Conservation (phyloP, 2,797 vertebrate genomes). For the Myotis pilosus region DNA sequence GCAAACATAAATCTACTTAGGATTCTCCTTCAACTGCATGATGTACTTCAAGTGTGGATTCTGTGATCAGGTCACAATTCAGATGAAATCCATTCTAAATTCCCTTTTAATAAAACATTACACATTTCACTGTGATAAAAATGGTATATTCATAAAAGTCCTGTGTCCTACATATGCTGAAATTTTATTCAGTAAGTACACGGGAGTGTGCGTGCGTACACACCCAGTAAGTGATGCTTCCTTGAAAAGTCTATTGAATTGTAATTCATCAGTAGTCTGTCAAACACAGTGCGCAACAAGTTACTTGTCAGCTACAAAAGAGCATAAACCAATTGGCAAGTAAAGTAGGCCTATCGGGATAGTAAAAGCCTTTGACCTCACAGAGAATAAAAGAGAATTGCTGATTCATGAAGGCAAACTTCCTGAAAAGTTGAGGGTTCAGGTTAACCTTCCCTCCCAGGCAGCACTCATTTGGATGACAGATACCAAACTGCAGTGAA, state of each 20-base stretch:
- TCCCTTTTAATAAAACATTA: conserved; percentile 35
- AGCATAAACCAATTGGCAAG: neutral
- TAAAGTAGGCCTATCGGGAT: neutral
- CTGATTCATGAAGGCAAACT: conserved; percentile 65
- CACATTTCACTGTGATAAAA: conserved; percentile 31
- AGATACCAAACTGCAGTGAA: conserved; percentile 77
- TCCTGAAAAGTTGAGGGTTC: conserved; percentile 58
- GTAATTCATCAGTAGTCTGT: conserved; percentile 13
- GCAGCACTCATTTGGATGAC: conserved; percentile 75
- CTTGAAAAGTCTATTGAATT: neutral
- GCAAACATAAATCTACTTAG: neutral
- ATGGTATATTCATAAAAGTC: neutral
- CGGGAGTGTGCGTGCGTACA: neutral
- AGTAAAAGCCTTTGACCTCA: conserved; percentile 50
- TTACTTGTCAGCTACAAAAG: conserved; percentile 20
- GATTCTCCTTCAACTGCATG: neutral
- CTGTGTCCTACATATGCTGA: neutral
- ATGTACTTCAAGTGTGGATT: neutral
- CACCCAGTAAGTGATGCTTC: neutral
- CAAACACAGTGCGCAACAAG: neutral
- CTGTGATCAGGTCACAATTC: conserved; percentile 26
- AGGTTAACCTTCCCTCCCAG: conserved; percentile 57
- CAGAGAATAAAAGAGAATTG: conserved; percentile 55
- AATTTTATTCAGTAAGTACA: neutral
- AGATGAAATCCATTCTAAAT: conserved; percentile 21